Evolutionary conservation across 2,888 invertebrate species (phyloP).

Genomic region (Lasioglossum lativentre): DNA sequence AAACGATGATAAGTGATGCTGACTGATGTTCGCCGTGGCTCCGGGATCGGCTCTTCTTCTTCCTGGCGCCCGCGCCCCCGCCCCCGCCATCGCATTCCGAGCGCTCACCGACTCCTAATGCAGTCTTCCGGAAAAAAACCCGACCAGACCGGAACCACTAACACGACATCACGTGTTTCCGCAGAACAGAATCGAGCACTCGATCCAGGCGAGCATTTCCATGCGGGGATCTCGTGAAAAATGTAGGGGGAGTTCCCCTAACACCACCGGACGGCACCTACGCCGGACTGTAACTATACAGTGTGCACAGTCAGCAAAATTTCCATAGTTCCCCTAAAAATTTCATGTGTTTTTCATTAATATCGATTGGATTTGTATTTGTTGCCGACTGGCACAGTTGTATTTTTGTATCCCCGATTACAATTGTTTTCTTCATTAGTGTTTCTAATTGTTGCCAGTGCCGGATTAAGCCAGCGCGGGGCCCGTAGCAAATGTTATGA

Average conservation of each 20-base stretch:
- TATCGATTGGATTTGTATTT: neutral
- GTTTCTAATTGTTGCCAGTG: too few species aligned
- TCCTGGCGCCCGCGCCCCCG: constrained; percentile 26
- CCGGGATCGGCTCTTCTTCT: constrained; percentile 49
- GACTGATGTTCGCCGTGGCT: constrained; percentile 76
- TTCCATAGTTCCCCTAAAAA: neutral
- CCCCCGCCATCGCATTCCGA: constrained; percentile 13
- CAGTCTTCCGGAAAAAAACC: constrained; percentile 51
- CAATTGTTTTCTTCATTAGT: neutral
- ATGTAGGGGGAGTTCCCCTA: neutral
- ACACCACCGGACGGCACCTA: neutral
- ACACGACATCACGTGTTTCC: constrained; percentile 8
- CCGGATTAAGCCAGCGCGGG: too few species aligned
- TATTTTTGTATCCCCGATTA: neutral
- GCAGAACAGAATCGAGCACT: neutral
- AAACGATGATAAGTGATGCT: constrained; percentile 80
- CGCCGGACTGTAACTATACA: too few species aligned
- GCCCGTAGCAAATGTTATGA: too few species aligned
- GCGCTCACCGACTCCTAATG: constrained; percentile 52
- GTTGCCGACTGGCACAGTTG: neutral
- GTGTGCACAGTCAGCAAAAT: neutral
- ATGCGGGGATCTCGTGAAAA: neutral
- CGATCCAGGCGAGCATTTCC: constrained; percentile 1
- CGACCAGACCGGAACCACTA: constrained; percentile 9
- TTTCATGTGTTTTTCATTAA: neutral